Evolutionary conservation across 2,888 invertebrate species (phyloP).

Genomic region (Sabatieria punctata): DNA sequence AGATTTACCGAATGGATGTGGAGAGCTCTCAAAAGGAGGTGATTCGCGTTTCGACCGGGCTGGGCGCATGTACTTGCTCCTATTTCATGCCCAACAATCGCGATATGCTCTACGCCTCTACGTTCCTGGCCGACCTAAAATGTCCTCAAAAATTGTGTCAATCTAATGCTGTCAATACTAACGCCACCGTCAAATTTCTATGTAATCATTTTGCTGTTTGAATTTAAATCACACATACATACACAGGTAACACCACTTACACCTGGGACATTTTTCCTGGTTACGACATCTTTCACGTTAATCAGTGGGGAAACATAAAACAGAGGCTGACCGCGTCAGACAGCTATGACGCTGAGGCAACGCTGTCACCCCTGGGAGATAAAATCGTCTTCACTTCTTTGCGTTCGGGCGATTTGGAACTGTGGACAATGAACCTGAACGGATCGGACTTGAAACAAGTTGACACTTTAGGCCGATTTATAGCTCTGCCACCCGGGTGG

Average conservation of each 20-base stretch:
- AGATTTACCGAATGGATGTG: conserved; percentile 25
- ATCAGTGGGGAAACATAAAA: background rate
- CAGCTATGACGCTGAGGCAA: conserved; percentile 14
- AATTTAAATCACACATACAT: no score
- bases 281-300: conserved; percentile 20
- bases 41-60: conserved; percentile 13
- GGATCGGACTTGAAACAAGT: conserved; percentile 18
- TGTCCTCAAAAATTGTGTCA: conserved; percentile 11
- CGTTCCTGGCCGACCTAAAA: conserved; percentile 14
- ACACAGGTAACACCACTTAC: conserved; percentile 18
- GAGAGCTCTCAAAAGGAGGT: background rate
- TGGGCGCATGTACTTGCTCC: conserved; percentile 23
- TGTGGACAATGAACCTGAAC: conserved; percentile 21
- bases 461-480: no score
- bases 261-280: conserved; percentile 24
- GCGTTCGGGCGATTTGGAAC: conserved; percentile 20
- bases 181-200: conserved; percentile 13
- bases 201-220: conserved; percentile 14
- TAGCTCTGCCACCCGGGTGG: no score
- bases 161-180: conserved; percentile 9
- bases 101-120: conserved; percentile 22
- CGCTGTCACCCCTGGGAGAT: conserved; percentile 18
- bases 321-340: background rate
- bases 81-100: conserved; percentile 22
- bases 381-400: conserved; percentile 23